phyloP scores from a whole-genome alignment of 2,888 invertebrate species.

The Leuctra nigra region DNA sequence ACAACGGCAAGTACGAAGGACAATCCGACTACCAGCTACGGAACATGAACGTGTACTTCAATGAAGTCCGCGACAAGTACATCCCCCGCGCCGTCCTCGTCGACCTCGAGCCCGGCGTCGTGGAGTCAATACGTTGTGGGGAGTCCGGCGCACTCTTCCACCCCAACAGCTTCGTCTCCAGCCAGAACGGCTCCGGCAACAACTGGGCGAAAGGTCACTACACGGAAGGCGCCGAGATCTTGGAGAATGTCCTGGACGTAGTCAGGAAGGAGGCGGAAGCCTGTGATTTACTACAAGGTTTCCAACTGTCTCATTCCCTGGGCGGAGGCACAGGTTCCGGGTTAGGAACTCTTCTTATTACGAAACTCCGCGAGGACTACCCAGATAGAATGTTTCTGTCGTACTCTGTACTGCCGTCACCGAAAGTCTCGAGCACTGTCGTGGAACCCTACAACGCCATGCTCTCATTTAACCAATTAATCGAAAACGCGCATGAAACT shows the following conservation, averaged over 20 bases:
- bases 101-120: conserved; percentile 74
- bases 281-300: conserved; percentile 55
- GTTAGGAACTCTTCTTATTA: conserved; percentile 80
- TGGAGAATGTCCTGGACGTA: conserved; percentile 49
- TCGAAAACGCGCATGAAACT: conserved; percentile 84
- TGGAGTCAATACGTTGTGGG: conserved; percentile 85
- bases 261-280: conserved; percentile 49
- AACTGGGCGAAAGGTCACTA: conserved; percentile 73
- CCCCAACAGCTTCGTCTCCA: conserved; percentile 85
- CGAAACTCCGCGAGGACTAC: conserved; percentile 83
- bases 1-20: conserved; percentile 61
- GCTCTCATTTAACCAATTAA: conserved; percentile 75
- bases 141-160: conserved; percentile 82
- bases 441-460: conserved; percentile 83
- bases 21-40: conserved; percentile 66
- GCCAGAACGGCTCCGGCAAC: conserved; percentile 63
- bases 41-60: conserved; percentile 65
- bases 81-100: no score
- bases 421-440: conserved; percentile 71
- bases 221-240: conserved; percentile 51
- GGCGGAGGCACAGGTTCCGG: conserved; percentile 88
- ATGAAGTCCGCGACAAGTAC: conserved; percentile 65
- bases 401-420: conserved; percentile 77
- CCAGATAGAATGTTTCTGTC: conserved; percentile 84
- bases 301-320: conserved; percentile 73